Conservation (phyloP, 1,140 invertebrate genomes). For the Cepaea nemoralis region DNA sequence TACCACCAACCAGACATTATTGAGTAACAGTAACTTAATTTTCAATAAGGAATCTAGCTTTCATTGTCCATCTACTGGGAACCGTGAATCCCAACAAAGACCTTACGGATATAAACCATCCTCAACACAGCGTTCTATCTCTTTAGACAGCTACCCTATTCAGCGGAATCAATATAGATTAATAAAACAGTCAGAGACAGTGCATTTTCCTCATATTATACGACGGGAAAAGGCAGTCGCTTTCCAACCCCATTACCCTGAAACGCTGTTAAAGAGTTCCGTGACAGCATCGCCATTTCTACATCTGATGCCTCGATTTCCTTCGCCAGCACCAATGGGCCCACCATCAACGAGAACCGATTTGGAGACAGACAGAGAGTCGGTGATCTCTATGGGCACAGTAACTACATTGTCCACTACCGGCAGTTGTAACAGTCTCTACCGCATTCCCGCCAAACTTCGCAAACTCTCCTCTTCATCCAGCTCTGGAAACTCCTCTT, state of each 20-base stretch:
- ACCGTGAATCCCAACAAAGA: not conserved
- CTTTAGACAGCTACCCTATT: constrained; percentile 26
- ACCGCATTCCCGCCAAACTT: constrained; percentile 43
- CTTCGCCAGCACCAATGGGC: not conserved
- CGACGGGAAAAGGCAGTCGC: not conserved
- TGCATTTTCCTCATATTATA: not conserved
- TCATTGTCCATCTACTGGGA: not conserved
- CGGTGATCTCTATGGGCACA: not conserved
- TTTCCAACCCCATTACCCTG: not conserved
- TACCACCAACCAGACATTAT: not conserved
- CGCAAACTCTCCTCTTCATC: constrained; percentile 39
- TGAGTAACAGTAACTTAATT: constrained; percentile 16
- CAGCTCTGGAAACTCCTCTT: constrained; percentile 18
- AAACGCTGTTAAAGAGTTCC: not conserved
- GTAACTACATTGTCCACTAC: constrained; percentile 29
- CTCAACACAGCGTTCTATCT: constrained; percentile 21
- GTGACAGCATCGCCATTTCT: not conserved
- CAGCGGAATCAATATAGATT: not conserved
- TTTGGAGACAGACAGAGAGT: constrained; percentile 14
- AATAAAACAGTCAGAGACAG: constrained; percentile 30
- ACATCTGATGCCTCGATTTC: not conserved
- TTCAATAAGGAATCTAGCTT: not conserved
- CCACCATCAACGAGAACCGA: not conserved
- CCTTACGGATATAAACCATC: not conserved
- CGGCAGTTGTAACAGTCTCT: constrained; percentile 36